Conservation (phyloP, 2,888 invertebrate genomes). For the Cecidostiba fungosa region DNA sequence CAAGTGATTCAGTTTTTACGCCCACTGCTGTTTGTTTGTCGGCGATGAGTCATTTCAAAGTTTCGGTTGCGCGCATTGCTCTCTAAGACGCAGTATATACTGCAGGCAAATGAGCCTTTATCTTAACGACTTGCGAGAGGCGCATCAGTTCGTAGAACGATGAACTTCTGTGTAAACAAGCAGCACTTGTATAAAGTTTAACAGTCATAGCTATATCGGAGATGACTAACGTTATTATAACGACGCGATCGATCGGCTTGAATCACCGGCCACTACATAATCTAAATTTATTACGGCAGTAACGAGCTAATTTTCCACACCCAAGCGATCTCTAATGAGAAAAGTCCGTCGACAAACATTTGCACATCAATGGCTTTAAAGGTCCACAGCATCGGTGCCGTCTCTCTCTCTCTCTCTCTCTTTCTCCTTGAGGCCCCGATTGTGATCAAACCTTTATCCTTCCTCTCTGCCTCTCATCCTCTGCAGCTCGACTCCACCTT, state of each 20-base stretch:
- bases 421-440: background rate
- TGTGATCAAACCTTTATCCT: slow-evolving; percentile 15
- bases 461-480: slow-evolving; percentile 5
- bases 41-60: slow-evolving; percentile 2
- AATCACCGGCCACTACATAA: background rate
- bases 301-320: background rate
- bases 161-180: background rate
- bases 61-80: background rate
- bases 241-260: too few species aligned
- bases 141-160: background rate
- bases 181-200: background rate
- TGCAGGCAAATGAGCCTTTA: slow-evolving; percentile 8
- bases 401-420: background rate
- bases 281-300: background rate
- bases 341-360: background rate
- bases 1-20: background rate
- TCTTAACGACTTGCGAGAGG: background rate
- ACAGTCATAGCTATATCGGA: background rate
- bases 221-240: background rate
- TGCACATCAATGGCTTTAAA: background rate
- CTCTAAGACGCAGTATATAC: too few species aligned
- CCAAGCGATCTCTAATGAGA: background rate
- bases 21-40: background rate
- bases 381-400: background rate
- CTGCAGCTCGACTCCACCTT: slow-evolving; percentile 1